phyloP scores from a whole-genome alignment of 2,888 invertebrate species.

The Alloscopus bannaensis region DNA sequence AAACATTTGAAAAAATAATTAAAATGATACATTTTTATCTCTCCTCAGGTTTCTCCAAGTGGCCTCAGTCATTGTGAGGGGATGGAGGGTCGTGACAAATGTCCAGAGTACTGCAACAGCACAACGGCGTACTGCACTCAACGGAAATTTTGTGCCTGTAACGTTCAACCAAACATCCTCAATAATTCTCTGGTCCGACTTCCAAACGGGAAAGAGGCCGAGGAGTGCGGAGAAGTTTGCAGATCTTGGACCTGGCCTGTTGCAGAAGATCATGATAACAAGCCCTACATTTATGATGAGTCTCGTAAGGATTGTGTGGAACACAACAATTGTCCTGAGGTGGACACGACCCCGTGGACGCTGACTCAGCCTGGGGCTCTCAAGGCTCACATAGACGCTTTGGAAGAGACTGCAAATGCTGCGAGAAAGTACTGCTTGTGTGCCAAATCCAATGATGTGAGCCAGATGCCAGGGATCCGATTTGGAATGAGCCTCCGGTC shows the following conservation, averaged over 20 bases:
- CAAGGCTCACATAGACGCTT: constrained; percentile 39
- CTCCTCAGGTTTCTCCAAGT: constrained; percentile 47
- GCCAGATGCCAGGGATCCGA: constrained; percentile 49
- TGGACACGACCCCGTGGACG: constrained; percentile 54
- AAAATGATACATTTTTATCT: too few species aligned
- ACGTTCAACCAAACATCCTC: background rate
- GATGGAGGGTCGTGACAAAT: constrained; percentile 38
- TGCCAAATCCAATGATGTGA: constrained; percentile 25
- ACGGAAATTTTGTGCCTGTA: constrained; percentile 61
- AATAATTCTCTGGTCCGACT: constrained; percentile 42
- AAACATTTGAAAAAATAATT: too few species aligned
- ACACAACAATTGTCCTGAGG: constrained; percentile 32
- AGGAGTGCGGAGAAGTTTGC: constrained; percentile 64
- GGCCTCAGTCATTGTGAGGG: constrained; percentile 64
- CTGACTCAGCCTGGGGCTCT: constrained; percentile 40
- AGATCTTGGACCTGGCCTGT: constrained; percentile 66
- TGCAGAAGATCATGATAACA: constrained; percentile 52
- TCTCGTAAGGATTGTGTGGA: constrained; percentile 20
- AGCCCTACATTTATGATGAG: constrained; percentile 60
- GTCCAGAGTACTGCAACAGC: constrained; percentile 53
- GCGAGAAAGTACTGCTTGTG: constrained; percentile 60
- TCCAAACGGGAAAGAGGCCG: constrained; percentile 50
- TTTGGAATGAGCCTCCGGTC: constrained; percentile 26
- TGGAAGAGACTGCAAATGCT: constrained; percentile 22
- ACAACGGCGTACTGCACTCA: constrained; percentile 56